Evolutionary conservation across 2,888 invertebrate genomes (phyloP).

Genomic region (Apotomis betuletana): DNA sequence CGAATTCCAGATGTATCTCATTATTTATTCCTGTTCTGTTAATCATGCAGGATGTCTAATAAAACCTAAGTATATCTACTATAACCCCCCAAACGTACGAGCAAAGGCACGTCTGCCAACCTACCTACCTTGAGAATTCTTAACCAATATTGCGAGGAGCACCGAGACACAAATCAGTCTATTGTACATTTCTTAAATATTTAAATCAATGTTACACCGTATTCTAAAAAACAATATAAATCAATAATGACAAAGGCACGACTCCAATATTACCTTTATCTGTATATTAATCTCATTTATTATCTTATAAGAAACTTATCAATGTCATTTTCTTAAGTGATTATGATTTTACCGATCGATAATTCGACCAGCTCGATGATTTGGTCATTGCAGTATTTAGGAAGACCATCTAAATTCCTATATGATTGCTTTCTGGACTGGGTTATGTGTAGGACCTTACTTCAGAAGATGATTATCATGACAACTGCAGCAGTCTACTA

Average conservation of each 20-base stretch:
- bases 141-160: constrained; percentile 1
- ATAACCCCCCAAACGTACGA: too few relatives aligned
- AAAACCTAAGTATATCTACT: too few relatives aligned
- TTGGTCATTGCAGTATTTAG: too few relatives aligned
- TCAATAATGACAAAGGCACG: not conserved
- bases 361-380: not conserved
- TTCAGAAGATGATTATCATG: too few relatives aligned
- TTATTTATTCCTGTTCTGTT: too few relatives aligned
- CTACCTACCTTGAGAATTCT: constrained; percentile 7
- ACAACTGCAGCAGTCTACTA: too few relatives aligned
- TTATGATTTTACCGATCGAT: not conserved
- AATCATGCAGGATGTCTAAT: too few relatives aligned
- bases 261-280: not conserved
- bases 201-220: not conserved
- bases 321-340: not conserved
- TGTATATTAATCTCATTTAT: not conserved
- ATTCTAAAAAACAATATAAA: not conserved
- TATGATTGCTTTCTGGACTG: too few relatives aligned
- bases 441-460: too few relatives aligned
- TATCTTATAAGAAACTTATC: not conserved
- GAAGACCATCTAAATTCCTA: too few relatives aligned
- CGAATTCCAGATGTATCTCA: too few relatives aligned
- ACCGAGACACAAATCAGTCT: not conserved
- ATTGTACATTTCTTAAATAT: constrained; percentile 5
- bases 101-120: too few relatives aligned